Base-by-base conservation (phyloP, 2,113 vertebrate species). In the Etheostoma spectabile region DNA sequence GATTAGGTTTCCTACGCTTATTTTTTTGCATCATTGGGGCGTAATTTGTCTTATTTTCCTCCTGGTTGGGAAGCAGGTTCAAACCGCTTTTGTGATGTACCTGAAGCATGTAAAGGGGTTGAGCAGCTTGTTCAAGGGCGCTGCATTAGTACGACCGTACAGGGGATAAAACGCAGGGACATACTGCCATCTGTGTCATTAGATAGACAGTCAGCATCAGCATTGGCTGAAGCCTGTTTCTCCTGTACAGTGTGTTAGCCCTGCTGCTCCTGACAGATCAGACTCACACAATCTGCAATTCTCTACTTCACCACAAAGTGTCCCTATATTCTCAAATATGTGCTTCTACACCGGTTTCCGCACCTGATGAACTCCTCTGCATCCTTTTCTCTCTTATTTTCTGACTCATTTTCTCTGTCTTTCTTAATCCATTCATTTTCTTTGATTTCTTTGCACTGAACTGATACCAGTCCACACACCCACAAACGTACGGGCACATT, bases 231-330 rank as follows among this genome's bases (percentile, higher is more conserved):
- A 35, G 57, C 14, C 11, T 33, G n/a, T 15, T 46, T 19, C 8
- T 6, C 19, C 4, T 33, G 5, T 7, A 27, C 76, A 22, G 21
- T n/a, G 24, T 53, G 57, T 33, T 57, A 24, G 16, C 33, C 21
- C 2, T 48, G 55, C 33, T 16, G 59, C 72, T 55, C 22, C 18
- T 51, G 16, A 16, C 2, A 56, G 16, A 49, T 55, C 22, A 45
- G 60, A 45, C 11, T 57, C 30, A 18, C 55, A 63, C 15, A 30
- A 8, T 18, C 16, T 89, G 90, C 79, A 91, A 45, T 91, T 86
- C 86, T 52, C 35, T 21, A 0, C 49, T 74, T 84, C 16, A 33
- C 94, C 95, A 94, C 94, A 51, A 2, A 77, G 91, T 87, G 95
- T 88, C 94, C 84, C 93, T 93, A 52, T 93, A 52, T 91, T 51